Evolutionary conservation across 2,797 vertebrate genomes (phyloP).

Genomic region (Poecilia velifera): DNA sequence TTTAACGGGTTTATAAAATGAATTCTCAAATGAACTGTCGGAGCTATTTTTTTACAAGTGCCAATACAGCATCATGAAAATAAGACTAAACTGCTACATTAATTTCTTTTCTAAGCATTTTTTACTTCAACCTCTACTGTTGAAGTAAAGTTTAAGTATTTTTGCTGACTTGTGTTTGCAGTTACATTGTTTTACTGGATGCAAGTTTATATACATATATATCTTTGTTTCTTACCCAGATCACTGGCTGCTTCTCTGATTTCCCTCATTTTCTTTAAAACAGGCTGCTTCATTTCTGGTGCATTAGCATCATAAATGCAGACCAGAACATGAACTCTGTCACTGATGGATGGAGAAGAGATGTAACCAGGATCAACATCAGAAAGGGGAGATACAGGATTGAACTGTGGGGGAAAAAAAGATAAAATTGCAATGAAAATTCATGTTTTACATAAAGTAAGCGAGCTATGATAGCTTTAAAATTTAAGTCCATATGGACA

Average conservation of each 20-base stretch:
- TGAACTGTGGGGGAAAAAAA: conserved; percentile 27
- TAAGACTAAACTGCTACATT: too few species aligned
- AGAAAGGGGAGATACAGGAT: accelerated
- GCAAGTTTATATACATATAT: background rate
- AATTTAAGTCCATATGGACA: too few species aligned
- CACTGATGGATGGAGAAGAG: background rate
- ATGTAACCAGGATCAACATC: background rate
- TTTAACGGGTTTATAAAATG: too few species aligned
- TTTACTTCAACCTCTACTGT: too few species aligned
- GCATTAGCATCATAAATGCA: conserved; percentile 3
- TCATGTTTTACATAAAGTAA: too few species aligned
- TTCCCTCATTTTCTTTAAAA: conserved; percentile 17
- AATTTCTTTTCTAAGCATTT: too few species aligned
- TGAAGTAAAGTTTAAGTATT: background rate
- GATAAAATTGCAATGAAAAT: too few species aligned
- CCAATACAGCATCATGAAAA: too few species aligned
- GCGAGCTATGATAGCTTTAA: too few species aligned
- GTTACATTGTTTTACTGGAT: too few species aligned
- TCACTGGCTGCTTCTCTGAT: conserved; percentile 23
- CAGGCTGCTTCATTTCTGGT: background rate
- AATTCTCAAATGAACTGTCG: too few species aligned
- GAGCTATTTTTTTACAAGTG: too few species aligned
- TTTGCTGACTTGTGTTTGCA: background rate
- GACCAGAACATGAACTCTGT: conserved; percentile 45
- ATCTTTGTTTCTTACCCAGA: conserved; percentile 12